These are phyloP conservation scores for Athene noctua DNA, from an alignment of 2,113 vertebrate genomes.

Conservation along the genomic window DNA sequence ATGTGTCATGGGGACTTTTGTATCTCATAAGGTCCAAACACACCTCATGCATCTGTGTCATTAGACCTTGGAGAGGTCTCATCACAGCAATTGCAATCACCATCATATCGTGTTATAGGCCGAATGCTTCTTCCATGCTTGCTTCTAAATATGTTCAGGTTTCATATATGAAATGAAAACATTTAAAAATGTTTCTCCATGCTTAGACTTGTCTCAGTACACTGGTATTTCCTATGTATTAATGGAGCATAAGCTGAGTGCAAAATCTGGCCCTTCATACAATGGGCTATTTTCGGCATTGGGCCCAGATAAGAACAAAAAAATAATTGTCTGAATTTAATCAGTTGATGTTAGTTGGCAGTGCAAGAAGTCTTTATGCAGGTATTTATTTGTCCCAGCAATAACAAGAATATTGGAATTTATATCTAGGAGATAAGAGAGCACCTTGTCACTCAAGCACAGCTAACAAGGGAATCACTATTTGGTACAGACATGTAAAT, in stretches of 20 bases:
- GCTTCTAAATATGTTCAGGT: neutral
- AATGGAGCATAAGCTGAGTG: neutral
- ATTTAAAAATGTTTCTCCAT: neutral
- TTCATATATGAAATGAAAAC: neutral
- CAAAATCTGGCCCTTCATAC: neutral
- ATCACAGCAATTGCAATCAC: neutral
- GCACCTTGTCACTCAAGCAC: constrained; percentile 45
- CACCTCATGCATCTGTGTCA: neutral
- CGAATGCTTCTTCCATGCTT: neutral
- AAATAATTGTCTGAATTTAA: neutral
- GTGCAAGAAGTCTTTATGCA: constrained; percentile 21
- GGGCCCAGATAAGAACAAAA: constrained; percentile 22
- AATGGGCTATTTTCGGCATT: neutral
- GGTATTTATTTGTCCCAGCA: constrained; percentile 44
- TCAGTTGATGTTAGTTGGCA: constrained; percentile 39
- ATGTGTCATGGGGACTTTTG: neutral
- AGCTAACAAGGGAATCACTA: constrained; percentile 32
- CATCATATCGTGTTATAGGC: neutral
- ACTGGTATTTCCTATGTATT: neutral
- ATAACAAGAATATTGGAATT: constrained; percentile 40
- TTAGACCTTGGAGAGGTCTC: neutral
- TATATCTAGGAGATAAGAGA: constrained; percentile 16
- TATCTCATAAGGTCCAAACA: neutral
- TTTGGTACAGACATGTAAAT: constrained; percentile 32
- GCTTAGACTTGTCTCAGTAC: neutral